Evolutionary conservation across 1,140 invertebrate species (phyloP), one percentile per base, ranked within the genome.

Genomic region (Penaeus indicus): DNA sequence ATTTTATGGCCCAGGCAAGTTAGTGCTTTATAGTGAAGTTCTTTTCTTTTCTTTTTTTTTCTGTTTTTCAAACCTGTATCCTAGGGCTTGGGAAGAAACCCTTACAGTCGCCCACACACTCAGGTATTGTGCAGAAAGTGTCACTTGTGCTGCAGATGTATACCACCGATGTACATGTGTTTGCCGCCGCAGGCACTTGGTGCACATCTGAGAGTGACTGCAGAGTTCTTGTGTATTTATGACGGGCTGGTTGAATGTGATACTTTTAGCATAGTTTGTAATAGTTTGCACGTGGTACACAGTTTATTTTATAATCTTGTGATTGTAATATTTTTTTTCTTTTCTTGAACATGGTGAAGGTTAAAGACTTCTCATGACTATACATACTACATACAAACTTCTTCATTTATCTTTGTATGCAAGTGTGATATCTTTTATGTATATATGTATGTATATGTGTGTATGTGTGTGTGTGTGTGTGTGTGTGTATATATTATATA

Each of bases 41-140:
- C 42, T 79, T 79, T 79, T 21, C 19, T 79, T 54, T 79, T 54
- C 42, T 25, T 42, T 79, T 42, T 47, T 42, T 77, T 42, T 16
- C 27, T 19, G 21, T 27, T 27, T 72, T 75, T 75, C 72, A 32
- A 38, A 79, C 77, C 77, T 79, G 77, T 79, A 54, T 79, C 77
- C 77, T 47, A 79, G 77, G 42, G 77, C 42, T 47, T 79, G 77
- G 77, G 77, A 47, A 54, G 38, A 47, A 79, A 54, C 38, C 54
- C 77, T 19, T 75, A 32, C 42, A 75, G 72, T 75, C 72, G 54
- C 77, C 42, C 77, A 79, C 77, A 79, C 19, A 79, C 77, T 79
- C 78, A 60, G 78, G 78, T 80, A 80, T 80, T n/a, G 78, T 60
- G 78, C 78, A 80, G 78, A 80, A 80, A 80, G 78, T 75, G 72